Evolutionary conservation across 2,888 invertebrate species (phyloP), one percentile per base, ranked within the genome.

Genomic region (Philereme transversata): DNA sequence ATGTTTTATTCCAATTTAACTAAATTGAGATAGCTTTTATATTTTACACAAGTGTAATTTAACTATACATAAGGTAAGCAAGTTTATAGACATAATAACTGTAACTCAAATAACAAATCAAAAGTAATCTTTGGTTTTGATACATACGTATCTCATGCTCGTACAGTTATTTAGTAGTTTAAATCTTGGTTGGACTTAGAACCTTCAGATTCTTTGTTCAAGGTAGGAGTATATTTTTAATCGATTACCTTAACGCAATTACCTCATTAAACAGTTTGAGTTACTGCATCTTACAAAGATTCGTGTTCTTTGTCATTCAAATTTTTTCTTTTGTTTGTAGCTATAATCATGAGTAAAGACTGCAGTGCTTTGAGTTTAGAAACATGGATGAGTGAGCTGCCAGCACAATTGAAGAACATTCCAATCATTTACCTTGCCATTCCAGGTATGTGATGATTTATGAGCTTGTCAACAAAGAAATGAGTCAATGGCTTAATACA

Each of bases 401-500:
- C 96, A 53, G 84, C 88, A 10, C 82, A 86, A 59, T 77, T 96
- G 36, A 94, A 93, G 75, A 86, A 93, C 61, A 65, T 95, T 61
- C 94, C 96, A 34, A 82, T 96, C 60, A 95, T 96, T 69, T 93
- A 95, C 76, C 86, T 96, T 69, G 96, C 96, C 33, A 96, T 96
- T 82, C 96, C 96, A 88, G 96, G 96, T 96, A 92, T 62, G 47
- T 60, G 0, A 47, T 7, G 5, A 22, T 7, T 44, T 44, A 5
- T 4, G 5, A 22, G 7, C 5, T 45, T 45, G 0, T 40, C 4
- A 38, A 38, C 36, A 38, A 38, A 36, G 36, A 36, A n/a, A 22
- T 22, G 22, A 3, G 22, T 38, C 36, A 38, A 38, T 38, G 5
- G 36, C 36, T 22, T 3, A 22, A 22, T 22, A 22, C 22, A 22